phyloP scores from a whole-genome alignment of 2,113 vertebrate species.

The Gnathonemus echidnorhynchus region DNA sequence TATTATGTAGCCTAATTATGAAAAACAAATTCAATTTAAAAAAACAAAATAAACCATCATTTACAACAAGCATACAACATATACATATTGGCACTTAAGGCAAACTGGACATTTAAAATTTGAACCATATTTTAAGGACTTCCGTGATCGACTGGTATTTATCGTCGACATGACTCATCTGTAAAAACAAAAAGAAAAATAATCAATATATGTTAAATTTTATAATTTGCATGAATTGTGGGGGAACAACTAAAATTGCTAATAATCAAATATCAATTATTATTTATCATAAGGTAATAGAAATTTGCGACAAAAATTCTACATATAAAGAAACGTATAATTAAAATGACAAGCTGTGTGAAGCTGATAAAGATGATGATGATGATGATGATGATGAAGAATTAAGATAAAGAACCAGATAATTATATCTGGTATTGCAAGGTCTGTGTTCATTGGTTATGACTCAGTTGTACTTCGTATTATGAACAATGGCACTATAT shows the following conservation, averaged over 20 bases:
- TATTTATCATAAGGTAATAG: not conserved
- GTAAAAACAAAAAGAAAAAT: slow-evolving; percentile 40
- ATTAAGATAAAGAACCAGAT: not conserved
- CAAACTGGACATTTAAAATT: not conserved
- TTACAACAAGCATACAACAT: not conserved
- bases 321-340: not conserved
- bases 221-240: not conserved
- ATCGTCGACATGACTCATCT: slow-evolving; percentile 59
- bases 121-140: slow-evolving; percentile 18
- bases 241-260: not conserved
- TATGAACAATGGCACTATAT: not conserved
- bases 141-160: slow-evolving; percentile 41
- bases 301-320: not conserved
- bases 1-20: not conserved
- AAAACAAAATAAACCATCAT: not conserved
- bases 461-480: not conserved
- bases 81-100: not conserved
- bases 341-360: not conserved
- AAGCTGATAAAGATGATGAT: not conserved
- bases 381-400: not conserved
- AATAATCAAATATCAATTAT: not conserved
- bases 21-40: not conserved
- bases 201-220: not conserved
- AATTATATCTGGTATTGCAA: not conserved
- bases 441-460: not conserved